Evolutionary conservation across 1,140 invertebrate species (phyloP).

Genomic region (Drosophila ironensis): DNA sequence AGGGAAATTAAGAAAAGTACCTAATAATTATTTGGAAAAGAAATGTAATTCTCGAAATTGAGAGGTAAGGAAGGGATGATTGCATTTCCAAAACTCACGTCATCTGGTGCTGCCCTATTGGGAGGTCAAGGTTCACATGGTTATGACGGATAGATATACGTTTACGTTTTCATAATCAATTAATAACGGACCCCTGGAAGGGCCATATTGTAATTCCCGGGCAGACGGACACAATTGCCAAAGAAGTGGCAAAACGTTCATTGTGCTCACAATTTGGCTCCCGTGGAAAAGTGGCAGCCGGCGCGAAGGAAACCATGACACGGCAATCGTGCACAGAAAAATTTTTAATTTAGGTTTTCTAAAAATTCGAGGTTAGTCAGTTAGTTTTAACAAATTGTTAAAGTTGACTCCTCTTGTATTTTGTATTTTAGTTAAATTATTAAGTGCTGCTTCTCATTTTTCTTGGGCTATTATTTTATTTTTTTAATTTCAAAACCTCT

Average conservation of each 20-base stretch:
- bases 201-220: conserved; percentile 27
- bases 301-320: conserved; percentile 33
- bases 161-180: conserved; percentile 61
- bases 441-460: not conserved
- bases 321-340: conserved; percentile 19
- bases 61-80: conserved; percentile 4
- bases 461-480: not conserved
- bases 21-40: too few relatives aligned
- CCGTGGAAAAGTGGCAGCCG: conserved; percentile 32
- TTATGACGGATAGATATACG: conserved; percentile 45
- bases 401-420: too few relatives aligned
- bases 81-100: conserved; percentile 9
- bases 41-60: too few relatives aligned
- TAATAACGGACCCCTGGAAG: conserved; percentile 45
- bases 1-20: too few relatives aligned
- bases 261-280: conserved; percentile 25
- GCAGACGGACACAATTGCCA: conserved; percentile 34
- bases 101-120: conserved; percentile 38
- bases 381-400: too few relatives aligned
- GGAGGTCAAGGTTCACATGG: conserved; percentile 55
- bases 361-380: too few relatives aligned
- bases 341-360: too few relatives aligned
- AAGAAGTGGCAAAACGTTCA: conserved; percentile 42
- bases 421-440: too few relatives aligned
- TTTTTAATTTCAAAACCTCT: too few relatives aligned